Evolutionary conservation across 2,113 vertebrate genomes (phyloP).

Genomic region (Coptodon bakossiorum): DNA sequence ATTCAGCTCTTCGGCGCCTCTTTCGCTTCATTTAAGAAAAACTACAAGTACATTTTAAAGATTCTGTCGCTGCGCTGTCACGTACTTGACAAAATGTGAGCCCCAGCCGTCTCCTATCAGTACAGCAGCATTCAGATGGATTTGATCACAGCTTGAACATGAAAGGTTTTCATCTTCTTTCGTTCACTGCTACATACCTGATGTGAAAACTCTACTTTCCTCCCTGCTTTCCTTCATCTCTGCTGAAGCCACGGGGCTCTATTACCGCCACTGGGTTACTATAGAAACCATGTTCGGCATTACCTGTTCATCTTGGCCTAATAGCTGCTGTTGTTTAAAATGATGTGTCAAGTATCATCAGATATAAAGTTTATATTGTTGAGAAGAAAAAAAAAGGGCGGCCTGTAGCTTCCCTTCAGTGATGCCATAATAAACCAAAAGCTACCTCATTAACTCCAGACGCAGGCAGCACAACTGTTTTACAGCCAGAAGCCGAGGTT

Average conservation of each 20-base stretch:
- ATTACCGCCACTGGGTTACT: slow-evolving; percentile 14
- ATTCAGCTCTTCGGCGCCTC: not conserved
- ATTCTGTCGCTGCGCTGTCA: not conserved
- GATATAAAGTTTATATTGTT: not conserved
- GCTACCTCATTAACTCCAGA: not conserved
- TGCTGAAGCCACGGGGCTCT: slow-evolving; percentile 1
- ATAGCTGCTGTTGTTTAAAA: slow-evolving; percentile 6
- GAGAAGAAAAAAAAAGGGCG: not conserved
- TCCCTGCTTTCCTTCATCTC: not conserved
- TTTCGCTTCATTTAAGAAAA: not conserved
- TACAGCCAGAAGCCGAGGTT: not conserved
- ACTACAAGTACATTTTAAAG: not conserved
- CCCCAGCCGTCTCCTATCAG: not conserved
- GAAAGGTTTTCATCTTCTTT: not conserved
- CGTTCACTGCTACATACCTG: not conserved
- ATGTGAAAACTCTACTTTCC: not conserved
- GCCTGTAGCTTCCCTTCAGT: not conserved
- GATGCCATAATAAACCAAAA: not conserved
- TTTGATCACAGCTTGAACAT: slow-evolving; percentile 1
- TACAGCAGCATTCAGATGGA: not conserved
- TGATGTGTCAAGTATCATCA: not conserved
- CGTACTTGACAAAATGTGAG: not conserved
- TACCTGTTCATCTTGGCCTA: not conserved
- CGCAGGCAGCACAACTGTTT: not conserved
- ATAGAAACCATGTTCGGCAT: slow-evolving; percentile 28